These are phyloP conservation scores for Orchesellides sinensis DNA, from an alignment of 2,888 invertebrate species.

Conservation along the genomic window DNA sequence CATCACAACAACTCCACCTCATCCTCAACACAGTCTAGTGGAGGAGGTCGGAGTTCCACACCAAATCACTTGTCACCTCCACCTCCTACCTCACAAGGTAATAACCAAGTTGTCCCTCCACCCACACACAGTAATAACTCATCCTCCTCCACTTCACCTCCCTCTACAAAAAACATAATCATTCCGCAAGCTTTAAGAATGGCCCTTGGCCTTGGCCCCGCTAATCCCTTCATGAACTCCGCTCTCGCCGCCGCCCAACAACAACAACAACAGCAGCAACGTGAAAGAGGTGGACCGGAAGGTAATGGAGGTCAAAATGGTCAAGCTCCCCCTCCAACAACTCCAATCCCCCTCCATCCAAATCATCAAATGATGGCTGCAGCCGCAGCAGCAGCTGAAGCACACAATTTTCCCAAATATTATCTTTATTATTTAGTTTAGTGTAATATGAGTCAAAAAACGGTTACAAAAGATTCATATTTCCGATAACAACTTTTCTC, in stretches of 20 bases:
- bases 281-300: conserved; percentile 75
- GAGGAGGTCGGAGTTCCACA: neutral
- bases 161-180: conserved; percentile 46
- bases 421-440: neutral
- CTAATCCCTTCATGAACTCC: conserved; percentile 76
- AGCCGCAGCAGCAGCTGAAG: too few species aligned
- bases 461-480: neutral
- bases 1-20: conserved; percentile 19
- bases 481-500: neutral
- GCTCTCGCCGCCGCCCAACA: conserved; percentile 79
- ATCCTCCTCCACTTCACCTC: conserved; percentile 41
- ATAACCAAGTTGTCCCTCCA: conserved; percentile 11
- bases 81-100: neutral
- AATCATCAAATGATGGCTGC: conserved; percentile 77
- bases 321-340: conserved; percentile 76
- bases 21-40: too few species aligned
- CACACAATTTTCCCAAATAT: neutral
- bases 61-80: conserved; percentile 34
- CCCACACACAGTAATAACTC: conserved; percentile 30
- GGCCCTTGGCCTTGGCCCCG: conserved; percentile 73
- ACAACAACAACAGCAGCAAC: too few species aligned
- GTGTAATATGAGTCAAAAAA: neutral
- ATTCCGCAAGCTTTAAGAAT: conserved; percentile 72
- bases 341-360: conserved; percentile 49
- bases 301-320: conserved; percentile 77